Evolutionary conservation across 1,140 invertebrate genomes (phyloP).

Genomic region (Apis cerana): DNA sequence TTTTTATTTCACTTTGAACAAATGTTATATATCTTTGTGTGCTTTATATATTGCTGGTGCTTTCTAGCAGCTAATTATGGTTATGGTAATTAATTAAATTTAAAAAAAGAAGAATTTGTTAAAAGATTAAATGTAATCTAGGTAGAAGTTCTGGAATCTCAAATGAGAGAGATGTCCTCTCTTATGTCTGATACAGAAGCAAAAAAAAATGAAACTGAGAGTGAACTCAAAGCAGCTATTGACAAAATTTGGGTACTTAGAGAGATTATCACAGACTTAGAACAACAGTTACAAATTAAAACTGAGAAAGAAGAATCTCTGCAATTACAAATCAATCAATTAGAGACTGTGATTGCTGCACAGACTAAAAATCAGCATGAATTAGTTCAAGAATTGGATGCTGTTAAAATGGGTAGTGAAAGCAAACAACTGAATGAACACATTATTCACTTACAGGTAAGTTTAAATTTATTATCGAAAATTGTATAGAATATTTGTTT

Average conservation of each 20-base stretch:
- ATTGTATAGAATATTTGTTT: neutral
- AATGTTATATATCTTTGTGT: neutral
- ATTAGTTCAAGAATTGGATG: constrained; percentile 81
- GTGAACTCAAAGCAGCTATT: constrained; percentile 85
- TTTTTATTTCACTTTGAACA: neutral
- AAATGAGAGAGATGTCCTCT: constrained; percentile 85
- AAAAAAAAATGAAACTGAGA: constrained; percentile 83
- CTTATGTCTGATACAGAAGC: constrained; percentile 83
- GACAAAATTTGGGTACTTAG: constrained; percentile 88
- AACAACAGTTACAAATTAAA: constrained; percentile 86
- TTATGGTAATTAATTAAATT: constrained; percentile 24
- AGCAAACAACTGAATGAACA: constrained; percentile 80
- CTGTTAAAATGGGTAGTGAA: constrained; percentile 79
- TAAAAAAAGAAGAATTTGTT: neutral
- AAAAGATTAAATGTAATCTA: constrained; percentile 67
- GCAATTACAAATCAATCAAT: constrained; percentile 77
- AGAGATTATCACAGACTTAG: constrained; percentile 89
- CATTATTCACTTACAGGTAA: constrained; percentile 81
- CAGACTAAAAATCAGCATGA: constrained; percentile 83
- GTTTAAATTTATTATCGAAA: neutral
- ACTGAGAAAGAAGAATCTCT: constrained; percentile 79
- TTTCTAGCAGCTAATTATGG: constrained; percentile 35
- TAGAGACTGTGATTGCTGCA: constrained; percentile 81
- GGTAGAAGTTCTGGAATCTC: constrained; percentile 86
- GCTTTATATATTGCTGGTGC: constrained; percentile 51